These are phyloP conservation scores for Marmota monax DNA, from an alignment of 2,113 vertebrate genomes.

Conservation along the genomic window DNA sequence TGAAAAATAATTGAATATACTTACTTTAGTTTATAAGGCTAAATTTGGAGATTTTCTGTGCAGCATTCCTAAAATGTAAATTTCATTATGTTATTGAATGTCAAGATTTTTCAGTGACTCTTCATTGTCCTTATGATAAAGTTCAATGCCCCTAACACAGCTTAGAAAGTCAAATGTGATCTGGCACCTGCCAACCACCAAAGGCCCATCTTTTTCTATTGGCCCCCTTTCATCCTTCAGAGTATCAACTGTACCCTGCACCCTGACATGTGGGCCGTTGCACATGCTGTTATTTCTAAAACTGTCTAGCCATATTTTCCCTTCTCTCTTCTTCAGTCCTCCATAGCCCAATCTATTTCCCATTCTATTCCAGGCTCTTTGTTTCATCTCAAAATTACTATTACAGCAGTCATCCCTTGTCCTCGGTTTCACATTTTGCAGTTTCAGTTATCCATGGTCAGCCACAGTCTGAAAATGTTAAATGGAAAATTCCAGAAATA, in stretches of 20 bases:
- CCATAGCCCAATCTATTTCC: neutral
- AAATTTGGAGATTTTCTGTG: neutral
- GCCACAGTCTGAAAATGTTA: neutral
- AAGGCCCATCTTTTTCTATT: neutral
- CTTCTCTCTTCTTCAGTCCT: neutral
- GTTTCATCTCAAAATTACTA: neutral
- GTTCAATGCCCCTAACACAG: neutral
- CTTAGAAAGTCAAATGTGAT: neutral
- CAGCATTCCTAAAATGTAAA: slow-evolving; percentile 22
- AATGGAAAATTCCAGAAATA: slow-evolving; percentile 32
- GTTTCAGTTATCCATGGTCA: neutral
- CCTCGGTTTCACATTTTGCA: neutral
- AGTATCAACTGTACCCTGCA: accelerated
- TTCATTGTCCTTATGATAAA: neutral
- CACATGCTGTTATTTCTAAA: neutral
- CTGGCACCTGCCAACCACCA: neutral
- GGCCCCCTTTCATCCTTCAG: neutral
- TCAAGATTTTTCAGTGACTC: neutral
- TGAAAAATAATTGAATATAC: slow-evolving; percentile 14
- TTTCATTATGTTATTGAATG: neutral
- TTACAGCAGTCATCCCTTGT: neutral
- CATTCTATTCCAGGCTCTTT: neutral
- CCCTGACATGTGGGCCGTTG: neutral
- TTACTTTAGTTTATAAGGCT: neutral
- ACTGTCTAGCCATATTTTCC: neutral